Evolutionary conservation across 2,797 vertebrate species (phyloP), one percentile per base, ranked within the genome.

Genomic region (Coranthus polyacanthus): DNA sequence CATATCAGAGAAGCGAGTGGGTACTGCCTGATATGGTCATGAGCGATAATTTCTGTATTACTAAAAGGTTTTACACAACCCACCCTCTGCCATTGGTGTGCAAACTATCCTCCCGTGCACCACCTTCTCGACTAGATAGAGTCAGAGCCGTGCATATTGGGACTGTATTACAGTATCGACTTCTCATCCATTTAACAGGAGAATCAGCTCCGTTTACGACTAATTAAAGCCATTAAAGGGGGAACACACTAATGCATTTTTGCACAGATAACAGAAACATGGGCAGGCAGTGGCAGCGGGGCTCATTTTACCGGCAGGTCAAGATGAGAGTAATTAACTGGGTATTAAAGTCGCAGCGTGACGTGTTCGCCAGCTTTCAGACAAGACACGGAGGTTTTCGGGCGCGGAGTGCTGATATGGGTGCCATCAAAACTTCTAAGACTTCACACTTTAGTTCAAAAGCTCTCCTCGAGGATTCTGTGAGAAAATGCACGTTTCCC

Each of bases 221-320:
- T 93, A 93, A 93, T 94, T 94, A 93, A 93, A 91, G 85, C 85
- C 85, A 87, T 93, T 93, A 92, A 81, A 87, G 45, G 77, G 83
- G 89, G 75, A 84, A 75, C 82, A 79, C 64, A 68, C 89, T 94
- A 91, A 93, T 92, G 83, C 85, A 46, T 82, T 92, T 88, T 79
- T 83, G 75, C 75, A 72, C 78, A 86, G 92, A 94, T 93, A 93
- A 90, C 80, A 71, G 85, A 88, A 83, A 85, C 85, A 83, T 24
- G 67, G 74, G 73, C 58, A 12, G 55, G 54, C 79, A 9, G 50
- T 63, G 70, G 71, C 69, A 72, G 76, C 61, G 9, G 7, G 65
- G 79, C 81, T 90, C 69, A 77, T 90, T 86, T 88, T 75, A 85
- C 69, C 29, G 52, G 78, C 85, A 88, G 93, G 93, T 93, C 86